Evolutionary conservation across 2,797 vertebrate genomes (phyloP), one percentile per base, ranked within the genome.

Genomic region (Meriones psammophilus): DNA sequence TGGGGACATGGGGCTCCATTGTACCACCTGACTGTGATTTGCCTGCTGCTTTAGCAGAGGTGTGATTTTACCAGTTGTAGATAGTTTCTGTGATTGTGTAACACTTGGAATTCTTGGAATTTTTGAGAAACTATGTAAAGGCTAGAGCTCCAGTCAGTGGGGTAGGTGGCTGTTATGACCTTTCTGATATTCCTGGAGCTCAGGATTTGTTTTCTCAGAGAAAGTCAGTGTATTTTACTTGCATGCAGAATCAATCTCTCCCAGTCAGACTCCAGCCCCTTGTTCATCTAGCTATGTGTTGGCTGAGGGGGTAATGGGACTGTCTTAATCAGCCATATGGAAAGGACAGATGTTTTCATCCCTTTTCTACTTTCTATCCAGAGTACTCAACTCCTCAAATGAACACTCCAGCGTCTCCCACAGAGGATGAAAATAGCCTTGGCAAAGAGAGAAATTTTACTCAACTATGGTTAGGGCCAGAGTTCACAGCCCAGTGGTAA

Each of bases 401-500:
- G 87, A 26, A 17, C 18, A 10, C 17, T 74, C 36, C 28, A 6
- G 3, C 9, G 4, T 92, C 54, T 83, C 56, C 1, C 10, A 68
- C 60, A 68, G 93, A 84, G 18, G 73, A 64, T 76, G 94, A 90
- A 93, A 92, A 33, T 56, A 85, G 94, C 36, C 73, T 69, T 18
- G 3, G 83, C 58, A 42, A 42, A 94, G 24, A 66, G 42, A 96
- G 56, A 73, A 26, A 18, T 93, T 92, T 79, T 94, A 94, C 77
- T 85, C 90, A 94, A 42, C 69, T 66, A 71, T 86, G 73, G 97
- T 86, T 10, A 89, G 85, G 28, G 56, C 78, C 30, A 26, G 26
- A 68, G 18, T 26, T 42, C 8, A 7, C 33, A 36, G 13, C 18
- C 22, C 50, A 50, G 13, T 46, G 36, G 81, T 84, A 17, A n/a